Conservation (phyloP, 2,113 vertebrate genomes). For the Chauna torquata region DNA sequence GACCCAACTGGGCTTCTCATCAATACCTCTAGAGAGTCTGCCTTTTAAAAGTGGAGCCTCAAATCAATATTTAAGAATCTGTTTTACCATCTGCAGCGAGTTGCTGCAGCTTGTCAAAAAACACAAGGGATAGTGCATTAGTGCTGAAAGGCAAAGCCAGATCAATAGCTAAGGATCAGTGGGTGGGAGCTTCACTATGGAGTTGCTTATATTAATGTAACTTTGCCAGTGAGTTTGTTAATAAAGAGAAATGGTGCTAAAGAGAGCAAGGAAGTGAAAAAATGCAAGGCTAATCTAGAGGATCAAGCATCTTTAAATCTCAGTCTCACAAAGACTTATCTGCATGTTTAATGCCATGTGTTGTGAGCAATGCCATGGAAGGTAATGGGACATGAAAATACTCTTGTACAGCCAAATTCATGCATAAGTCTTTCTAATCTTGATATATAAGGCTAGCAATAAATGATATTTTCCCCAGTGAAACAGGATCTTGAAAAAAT, state of each 20-base stretch:
- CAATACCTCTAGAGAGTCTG: slow-evolving; percentile 5
- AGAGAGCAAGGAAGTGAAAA: not conserved
- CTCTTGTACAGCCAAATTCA: not conserved
- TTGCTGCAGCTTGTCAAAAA: slow-evolving; percentile 29
- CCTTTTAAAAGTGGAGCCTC: slow-evolving; percentile 24
- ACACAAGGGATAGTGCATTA: slow-evolving; percentile 28
- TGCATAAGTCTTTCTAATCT: not conserved
- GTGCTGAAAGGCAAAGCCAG: slow-evolving; percentile 36
- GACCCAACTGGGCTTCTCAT: slow-evolving; percentile 15
- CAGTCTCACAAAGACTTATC: not conserved
- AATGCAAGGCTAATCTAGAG: not conserved
- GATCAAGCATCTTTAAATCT: not conserved
- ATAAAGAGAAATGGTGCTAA: slow-evolving; percentile 13
- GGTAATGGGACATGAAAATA: slow-evolving; percentile 33
- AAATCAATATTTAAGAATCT: slow-evolving; percentile 65
- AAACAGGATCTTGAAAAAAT: not conserved
- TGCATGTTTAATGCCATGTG: not conserved
- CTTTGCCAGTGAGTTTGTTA: slow-evolving; percentile 42
- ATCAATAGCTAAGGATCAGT: slow-evolving; percentile 56
- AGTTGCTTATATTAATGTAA: slow-evolving; percentile 5
- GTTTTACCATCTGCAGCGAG: slow-evolving; percentile 52
- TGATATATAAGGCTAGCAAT: not conserved
- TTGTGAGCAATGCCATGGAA: not conserved
- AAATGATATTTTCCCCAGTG: fast-evolving
- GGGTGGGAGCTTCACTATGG: slow-evolving; percentile 1